phyloP scores from a whole-genome alignment of 2,797 vertebrate genomes.

The Mycteria americana region DNA sequence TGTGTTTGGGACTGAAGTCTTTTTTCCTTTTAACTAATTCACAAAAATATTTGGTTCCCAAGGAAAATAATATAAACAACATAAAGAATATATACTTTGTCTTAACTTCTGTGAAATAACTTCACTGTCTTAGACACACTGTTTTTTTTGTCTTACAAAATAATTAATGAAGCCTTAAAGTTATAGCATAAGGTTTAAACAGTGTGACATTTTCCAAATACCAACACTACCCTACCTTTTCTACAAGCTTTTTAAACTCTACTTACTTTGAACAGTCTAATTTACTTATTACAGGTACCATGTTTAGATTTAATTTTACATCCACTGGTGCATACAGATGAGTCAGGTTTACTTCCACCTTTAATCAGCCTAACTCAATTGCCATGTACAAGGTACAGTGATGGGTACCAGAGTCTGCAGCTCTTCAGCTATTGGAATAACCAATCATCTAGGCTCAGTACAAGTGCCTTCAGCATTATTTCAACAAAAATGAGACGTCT shows the following conservation, averaged over 20 bases:
- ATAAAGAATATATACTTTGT: constrained; percentile 17
- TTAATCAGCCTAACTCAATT: background rate
- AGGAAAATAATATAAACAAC: constrained; percentile 4
- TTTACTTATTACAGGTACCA: background rate
- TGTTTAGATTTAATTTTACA: background rate
- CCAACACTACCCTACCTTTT: background rate
- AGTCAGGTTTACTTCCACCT: background rate
- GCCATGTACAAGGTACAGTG: background rate
- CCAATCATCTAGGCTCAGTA: background rate
- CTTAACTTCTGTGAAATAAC: background rate
- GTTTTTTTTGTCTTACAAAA: background rate
- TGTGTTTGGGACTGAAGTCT: background rate
- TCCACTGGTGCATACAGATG: background rate
- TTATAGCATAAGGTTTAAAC: background rate
- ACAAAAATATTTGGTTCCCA: constrained; percentile 27
- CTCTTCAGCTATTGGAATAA: background rate
- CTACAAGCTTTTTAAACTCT: background rate
- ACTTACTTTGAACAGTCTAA: background rate
- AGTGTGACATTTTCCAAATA: background rate
- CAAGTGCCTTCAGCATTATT: background rate
- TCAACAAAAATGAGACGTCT: background rate
- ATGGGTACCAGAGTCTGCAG: background rate
- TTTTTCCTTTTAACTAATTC: background rate
- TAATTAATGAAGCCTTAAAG: background rate
- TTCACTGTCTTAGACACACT: background rate